Evolutionary conservation across 2,888 invertebrate genomes (phyloP), one percentile per base, ranked within the genome.

Genomic region (Ischnura elegans): DNA sequence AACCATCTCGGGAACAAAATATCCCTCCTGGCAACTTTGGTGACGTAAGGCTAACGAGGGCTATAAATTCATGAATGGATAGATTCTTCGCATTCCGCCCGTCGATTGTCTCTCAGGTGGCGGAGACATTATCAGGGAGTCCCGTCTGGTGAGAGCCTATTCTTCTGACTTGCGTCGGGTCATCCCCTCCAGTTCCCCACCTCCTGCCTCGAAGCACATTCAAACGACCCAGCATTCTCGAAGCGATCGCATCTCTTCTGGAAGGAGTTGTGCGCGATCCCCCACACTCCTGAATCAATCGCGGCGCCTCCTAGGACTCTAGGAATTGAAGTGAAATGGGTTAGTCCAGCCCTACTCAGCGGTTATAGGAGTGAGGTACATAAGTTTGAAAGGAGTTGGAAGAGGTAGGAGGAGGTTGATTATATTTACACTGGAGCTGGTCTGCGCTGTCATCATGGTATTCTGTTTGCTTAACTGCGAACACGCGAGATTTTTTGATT

Each of bases 211-310:
- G 87, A 87, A 51, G 55, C 55, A 42, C 87, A 87, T 87, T 55
- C 87, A 87, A 87, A 87, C 87, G 87, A 87, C 87, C 55, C 55
- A 51, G 61, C 87, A 87, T 87, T 87, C 87, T 55, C 87, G 42
- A 87, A 42, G 87, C 87, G 87, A 87, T 87, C 87, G 55, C 87
- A 87, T 87, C 87, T 87, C 42, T 87, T 55, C 42, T 51, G 46
- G 86, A 43, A 42, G 55, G 42, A 87, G 55, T 87, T 19, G 51
- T 87, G n/a, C 61, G 25, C 25, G 61, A 61, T 5, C 25, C 76
- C 76, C 76, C 76, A 10, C 13, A 13, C 76, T 55, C 86, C 36
- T n/a, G 25, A 25, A 55, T 87, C 87, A 61, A 42, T 61, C 36
- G 29, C 42, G 87, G 87, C 87, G 87, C 87, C 87, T 55, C 51